Evolutionary conservation across 2,797 vertebrate genomes (phyloP), one percentile per base, ranked within the genome.

Genomic region (Enteromius unitaeniatus): DNA sequence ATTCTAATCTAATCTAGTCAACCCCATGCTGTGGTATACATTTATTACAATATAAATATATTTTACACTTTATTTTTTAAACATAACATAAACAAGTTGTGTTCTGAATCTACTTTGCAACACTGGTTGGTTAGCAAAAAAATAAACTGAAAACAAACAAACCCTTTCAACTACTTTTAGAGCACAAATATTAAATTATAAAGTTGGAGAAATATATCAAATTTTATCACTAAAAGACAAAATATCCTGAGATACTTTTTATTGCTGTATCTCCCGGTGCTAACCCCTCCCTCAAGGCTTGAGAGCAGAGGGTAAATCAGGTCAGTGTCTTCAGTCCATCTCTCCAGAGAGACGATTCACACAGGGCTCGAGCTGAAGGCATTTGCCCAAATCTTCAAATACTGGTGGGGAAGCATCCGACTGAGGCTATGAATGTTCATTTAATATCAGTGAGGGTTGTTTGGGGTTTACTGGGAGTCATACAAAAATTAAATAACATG

Each of bases 341-440:
- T 73, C 58, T 82, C 21, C 26, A 49, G 9, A 82, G 70, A 82
- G 8, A 74, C 37, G 55, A 73, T 23, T 64, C 70, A 82, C 69
- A 51, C 28, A 74, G 55, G 28, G 80, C 21, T 82, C 34, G 42
- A 81, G 69, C 40, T 73, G 42, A 81, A 81, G 42, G 80, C 58
- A 51, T 60, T 82, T 82, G 28, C 28, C 58, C 14, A 74, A 82
- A 82, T 45, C 70, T 28, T 75, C 45, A 82, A 74, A 82, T 62
- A 49, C 42, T 40, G 42, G 21, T 14, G 8, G 3, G 9, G 31
- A 65, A 75, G 31, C 45, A 75, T 82, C 70, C 31, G 4, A 47
- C 45, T 40, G 70, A 64, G 70, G 31, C 31, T 53, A 49, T 75
- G 70, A 82, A 82, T 65, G 17, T 21, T 75, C 2, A 1, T 65